A percentile compares a stretch with the other conserved stretches of the same genome.
phyloP scores from a whole-genome alignment of 2,888 invertebrate species.

The Oscheius sp. region DNA sequence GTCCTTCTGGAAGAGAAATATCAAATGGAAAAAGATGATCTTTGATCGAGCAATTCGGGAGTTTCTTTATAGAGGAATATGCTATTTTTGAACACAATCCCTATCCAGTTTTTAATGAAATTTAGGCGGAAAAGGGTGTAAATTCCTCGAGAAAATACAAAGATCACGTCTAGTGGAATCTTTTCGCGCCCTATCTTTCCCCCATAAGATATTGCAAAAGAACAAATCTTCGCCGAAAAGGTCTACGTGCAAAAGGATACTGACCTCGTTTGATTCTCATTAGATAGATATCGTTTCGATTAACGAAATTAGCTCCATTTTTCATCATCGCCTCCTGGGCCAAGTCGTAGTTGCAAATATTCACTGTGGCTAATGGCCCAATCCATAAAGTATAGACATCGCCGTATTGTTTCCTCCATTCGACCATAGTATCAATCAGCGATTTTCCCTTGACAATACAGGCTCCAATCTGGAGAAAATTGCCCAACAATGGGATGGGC shows the following conservation, averaged over 20 bases:
- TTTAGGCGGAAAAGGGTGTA: too few species aligned
- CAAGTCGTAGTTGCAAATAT: constrained; percentile 29
- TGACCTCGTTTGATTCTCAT: neutral
- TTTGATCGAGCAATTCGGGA: too few species aligned
- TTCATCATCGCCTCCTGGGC: constrained; percentile 10
- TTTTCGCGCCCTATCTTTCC: too few species aligned
- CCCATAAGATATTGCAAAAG: too few species aligned
- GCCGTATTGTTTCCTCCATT: constrained; percentile 31
- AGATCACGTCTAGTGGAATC: too few species aligned
- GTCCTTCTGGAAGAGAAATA: constrained; percentile 23
- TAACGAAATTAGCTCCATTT: constrained; percentile 16
- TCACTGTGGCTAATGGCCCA: constrained; percentile 41
- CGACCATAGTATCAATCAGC: neutral
- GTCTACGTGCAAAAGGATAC: too few species aligned
- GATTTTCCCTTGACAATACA: neutral
- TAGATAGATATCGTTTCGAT: neutral
- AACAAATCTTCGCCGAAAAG: too few species aligned
- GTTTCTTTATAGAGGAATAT: too few species aligned
- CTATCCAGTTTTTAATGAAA: too few species aligned
- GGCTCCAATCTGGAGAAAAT: neutral
- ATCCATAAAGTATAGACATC: constrained; percentile 46
- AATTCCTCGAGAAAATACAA: too few species aligned
- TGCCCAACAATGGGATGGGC: constrained; percentile 8
- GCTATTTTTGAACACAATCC: too few species aligned
- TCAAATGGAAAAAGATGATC: too few species aligned